phyloP scores from a whole-genome alignment of 2,888 invertebrate genomes.

The Iselma pallidipennis region DNA sequence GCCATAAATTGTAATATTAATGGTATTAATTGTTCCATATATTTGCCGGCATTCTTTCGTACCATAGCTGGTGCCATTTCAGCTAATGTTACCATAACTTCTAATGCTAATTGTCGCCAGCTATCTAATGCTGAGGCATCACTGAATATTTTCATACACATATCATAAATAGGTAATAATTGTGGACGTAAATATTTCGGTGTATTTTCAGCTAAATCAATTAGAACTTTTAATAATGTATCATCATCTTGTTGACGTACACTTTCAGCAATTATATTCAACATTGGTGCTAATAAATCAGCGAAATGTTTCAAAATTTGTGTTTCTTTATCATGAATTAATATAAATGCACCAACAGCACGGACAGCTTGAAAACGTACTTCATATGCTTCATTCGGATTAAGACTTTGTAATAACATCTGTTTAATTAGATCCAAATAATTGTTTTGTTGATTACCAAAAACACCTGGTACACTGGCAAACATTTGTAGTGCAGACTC shows the following conservation, averaged over 20 bases:
- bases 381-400: conserved; percentile 69
- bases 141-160: conserved; percentile 83
- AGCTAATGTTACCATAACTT: conserved; percentile 79
- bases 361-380: conserved; percentile 82
- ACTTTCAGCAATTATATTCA: conserved; percentile 78
- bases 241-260: conserved; percentile 87
- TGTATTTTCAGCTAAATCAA: conserved; percentile 90
- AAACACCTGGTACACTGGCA: conserved; percentile 93
- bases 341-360: conserved; percentile 84
- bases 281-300: conserved; percentile 79
- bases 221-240: conserved; percentile 86
- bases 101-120: conserved; percentile 89
- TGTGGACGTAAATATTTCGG: conserved; percentile 92
- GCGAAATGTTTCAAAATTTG: conserved; percentile 85
- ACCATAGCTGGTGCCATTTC: conserved; percentile 98
- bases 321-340: conserved; percentile 93
- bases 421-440: conserved; percentile 93
- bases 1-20: conserved; percentile 93
- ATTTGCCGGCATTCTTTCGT: conserved; percentile 86
- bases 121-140: conserved; percentile 74
- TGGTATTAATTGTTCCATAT: conserved; percentile 79
- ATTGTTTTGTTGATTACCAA: conserved; percentile 92
- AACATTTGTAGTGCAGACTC: conserved; percentile 95
- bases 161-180: conserved; percentile 80
- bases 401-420: conserved; percentile 83